A percentile compares a stretch with the other conserved stretches of the same genome.
Conservation (phyloP, 1,140 invertebrate species). For the Zelostemma sp. region DNA sequence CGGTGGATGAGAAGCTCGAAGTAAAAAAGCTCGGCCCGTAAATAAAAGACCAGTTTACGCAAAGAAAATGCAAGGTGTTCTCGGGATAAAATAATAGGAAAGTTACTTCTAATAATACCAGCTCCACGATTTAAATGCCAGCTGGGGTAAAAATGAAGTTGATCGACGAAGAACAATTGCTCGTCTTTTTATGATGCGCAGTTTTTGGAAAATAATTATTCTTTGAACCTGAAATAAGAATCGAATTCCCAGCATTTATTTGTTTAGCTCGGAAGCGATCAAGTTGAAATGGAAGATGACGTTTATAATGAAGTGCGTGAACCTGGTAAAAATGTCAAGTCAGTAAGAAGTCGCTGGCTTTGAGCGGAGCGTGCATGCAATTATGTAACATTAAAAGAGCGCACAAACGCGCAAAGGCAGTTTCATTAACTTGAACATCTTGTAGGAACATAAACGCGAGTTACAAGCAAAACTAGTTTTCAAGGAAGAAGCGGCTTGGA, state of each 20-base stretch:
- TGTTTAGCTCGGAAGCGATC: no score
- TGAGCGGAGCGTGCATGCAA: no score
- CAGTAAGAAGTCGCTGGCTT: no score
- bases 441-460: background rate
- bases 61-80: conserved; percentile 27
- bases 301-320: no score
- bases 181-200: conserved; percentile 6
- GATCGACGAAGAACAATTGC: background rate
- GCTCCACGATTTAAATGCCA: background rate
- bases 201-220: no score
- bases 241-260: no score
- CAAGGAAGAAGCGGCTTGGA: conserved; percentile 8
- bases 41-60: conserved; percentile 42
- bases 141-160: conserved; percentile 3
- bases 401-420: no score
- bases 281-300: no score
- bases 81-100: conserved; percentile 21
- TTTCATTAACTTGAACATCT: conserved; percentile 26
- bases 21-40: conserved; percentile 29
- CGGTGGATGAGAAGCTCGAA: conserved; percentile 26
- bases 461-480: conserved; percentile 31
- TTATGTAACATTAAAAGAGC: no score
- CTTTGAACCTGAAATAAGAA: no score
- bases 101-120: no score
- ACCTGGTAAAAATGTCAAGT: no score